A percentile compares a stretch with the other conserved stretches of the same genome.
Conservation (phyloP, 1,140 invertebrate genomes). For the Berghia stephanieae region DNA sequence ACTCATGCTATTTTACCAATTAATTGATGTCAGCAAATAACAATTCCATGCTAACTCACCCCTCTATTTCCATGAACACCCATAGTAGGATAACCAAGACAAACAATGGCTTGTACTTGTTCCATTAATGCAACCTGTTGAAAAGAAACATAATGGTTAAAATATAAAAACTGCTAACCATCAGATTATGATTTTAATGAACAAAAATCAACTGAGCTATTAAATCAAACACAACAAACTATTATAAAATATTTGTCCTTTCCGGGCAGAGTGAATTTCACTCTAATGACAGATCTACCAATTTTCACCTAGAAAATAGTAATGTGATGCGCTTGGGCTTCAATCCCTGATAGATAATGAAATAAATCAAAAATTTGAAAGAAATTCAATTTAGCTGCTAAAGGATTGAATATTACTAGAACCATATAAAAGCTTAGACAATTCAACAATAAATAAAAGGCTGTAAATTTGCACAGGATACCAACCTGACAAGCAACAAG, state of each 20-base stretch:
- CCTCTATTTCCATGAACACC: slow-evolving; percentile 80
- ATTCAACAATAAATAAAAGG: not conserved
- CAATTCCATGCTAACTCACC: slow-evolving; percentile 61
- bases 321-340: no score
- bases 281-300: no score
- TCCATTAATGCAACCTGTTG: slow-evolving; percentile 67
- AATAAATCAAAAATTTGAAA: not conserved
- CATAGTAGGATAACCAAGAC: slow-evolving; percentile 82
- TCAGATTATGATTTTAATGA: not conserved
- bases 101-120: slow-evolving; percentile 78
- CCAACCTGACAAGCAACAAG: slow-evolving; percentile 73
- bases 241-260: not conserved
- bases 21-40: not conserved
- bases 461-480: slow-evolving; percentile 36
- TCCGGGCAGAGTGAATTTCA: not conserved
- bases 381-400: not conserved
- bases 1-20: no score
- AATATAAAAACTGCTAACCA: not conserved
- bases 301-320: no score
- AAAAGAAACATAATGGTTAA: slow-evolving; percentile 40
- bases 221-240: not conserved
- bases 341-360: no score
- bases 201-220: not conserved
- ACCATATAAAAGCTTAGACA: not conserved
- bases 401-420: not conserved